These are phyloP conservation scores for Ennomos erosarius DNA, from an alignment of 2,888 invertebrate genomes.

Conservation along the genomic window DNA sequence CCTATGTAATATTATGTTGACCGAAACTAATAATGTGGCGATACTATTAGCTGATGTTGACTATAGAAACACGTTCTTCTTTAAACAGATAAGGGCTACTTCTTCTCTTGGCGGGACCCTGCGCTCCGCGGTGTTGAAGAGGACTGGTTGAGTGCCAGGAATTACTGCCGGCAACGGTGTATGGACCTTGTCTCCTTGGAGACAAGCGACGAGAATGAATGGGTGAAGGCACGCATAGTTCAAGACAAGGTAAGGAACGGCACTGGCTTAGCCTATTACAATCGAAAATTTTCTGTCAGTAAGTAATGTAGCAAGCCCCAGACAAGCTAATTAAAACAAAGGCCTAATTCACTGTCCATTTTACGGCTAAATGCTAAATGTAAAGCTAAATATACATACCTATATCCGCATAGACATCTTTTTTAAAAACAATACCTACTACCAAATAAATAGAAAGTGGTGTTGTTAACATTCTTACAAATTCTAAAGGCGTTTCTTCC, in stretches of 20 bases:
- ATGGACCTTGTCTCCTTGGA: constrained; percentile 96
- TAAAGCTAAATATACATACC: too few relatives aligned
- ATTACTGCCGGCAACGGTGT: constrained; percentile 94
- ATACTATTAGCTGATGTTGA: too few relatives aligned
- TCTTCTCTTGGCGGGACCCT: constrained; percentile 94
- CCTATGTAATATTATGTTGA: too few relatives aligned
- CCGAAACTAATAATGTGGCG: too few relatives aligned
- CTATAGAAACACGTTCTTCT: neutral
- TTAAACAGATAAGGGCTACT: constrained; percentile 89
- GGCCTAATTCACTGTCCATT: too few relatives aligned
- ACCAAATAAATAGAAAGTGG: constrained; percentile 46
- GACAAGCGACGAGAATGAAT: constrained; percentile 94
- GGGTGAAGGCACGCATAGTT: constrained; percentile 92
- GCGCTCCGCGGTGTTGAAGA: constrained; percentile 90
- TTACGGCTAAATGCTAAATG: too few relatives aligned
- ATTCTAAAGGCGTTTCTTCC: constrained; percentile 37
- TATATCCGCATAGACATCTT: constrained; percentile 19
- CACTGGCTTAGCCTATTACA: too few relatives aligned
- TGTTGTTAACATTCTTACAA: constrained; percentile 33
- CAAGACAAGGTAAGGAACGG: constrained; percentile 88
- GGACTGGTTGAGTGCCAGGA: constrained; percentile 94
- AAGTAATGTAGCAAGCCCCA: too few relatives aligned
- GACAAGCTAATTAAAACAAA: too few relatives aligned
- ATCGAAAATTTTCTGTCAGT: too few relatives aligned
- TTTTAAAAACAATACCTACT: constrained; percentile 25